A percentile compares a stretch with the other conserved stretches of the same genome.
These are phyloP conservation scores for Potorous gilbertii DNA, from an alignment of 2,797 vertebrate species.

Conservation along the genomic window DNA sequence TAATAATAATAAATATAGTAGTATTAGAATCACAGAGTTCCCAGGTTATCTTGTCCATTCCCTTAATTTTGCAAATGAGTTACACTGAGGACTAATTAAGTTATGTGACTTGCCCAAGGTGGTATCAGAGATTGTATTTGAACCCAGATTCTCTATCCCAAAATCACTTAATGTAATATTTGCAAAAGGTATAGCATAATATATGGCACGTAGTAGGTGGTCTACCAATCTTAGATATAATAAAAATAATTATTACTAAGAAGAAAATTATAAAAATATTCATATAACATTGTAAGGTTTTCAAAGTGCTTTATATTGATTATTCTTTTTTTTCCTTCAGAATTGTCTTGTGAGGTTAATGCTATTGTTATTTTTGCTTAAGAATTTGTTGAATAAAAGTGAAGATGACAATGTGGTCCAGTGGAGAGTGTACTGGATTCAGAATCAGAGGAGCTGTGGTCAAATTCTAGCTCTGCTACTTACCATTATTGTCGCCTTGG, in stretches of 20 bases:
- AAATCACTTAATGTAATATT: neutral
- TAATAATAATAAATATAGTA: neutral
- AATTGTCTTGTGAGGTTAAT: neutral
- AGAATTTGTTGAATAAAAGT: neutral
- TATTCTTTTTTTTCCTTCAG: neutral
- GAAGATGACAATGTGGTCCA: neutral
- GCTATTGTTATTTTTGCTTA: neutral
- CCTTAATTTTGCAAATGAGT: neutral
- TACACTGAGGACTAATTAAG: neutral
- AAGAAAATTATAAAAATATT: neutral
- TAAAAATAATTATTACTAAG: neutral
- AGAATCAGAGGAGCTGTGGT: neutral
- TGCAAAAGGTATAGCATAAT: neutral
- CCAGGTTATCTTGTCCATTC: neutral
- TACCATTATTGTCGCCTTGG: neutral
- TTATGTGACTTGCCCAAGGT: neutral
- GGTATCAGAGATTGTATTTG: neutral
- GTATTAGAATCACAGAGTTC: neutral
- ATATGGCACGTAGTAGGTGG: neutral
- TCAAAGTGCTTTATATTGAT: neutral
- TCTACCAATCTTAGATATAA: neutral
- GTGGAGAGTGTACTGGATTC: neutral
- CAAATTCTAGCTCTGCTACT: neutral
- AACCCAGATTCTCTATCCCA: neutral
- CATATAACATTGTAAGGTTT: neutral